Percentiles rank a stretch among this genome's conserved stretches.
These are phyloP conservation scores for Lithophane leautieri DNA, from an alignment of 2,888 invertebrate species.

Conservation along the genomic window DNA sequence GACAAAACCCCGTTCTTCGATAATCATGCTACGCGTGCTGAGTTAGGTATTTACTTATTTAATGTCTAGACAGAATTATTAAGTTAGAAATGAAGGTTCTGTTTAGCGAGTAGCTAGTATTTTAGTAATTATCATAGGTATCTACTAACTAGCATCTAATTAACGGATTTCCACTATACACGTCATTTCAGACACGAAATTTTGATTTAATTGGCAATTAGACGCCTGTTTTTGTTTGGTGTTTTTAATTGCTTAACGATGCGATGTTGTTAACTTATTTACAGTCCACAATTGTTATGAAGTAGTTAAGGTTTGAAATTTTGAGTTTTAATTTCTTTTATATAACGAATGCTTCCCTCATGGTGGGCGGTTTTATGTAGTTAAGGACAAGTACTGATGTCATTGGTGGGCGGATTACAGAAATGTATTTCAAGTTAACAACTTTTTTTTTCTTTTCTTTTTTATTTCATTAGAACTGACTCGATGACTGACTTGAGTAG, in stretches of 20 bases:
- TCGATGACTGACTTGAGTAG: background rate
- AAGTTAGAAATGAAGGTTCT: slow-evolving; percentile 21
- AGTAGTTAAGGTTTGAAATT: no score
- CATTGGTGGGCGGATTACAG: slow-evolving; percentile 9
- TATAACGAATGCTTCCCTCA: no score
- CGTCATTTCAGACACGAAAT: slow-evolving; percentile 49
- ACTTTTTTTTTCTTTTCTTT: no score
- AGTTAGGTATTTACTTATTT: background rate
- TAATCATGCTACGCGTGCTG: no score
- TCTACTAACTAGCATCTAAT: slow-evolving; percentile 22
- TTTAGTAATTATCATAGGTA: slow-evolving; percentile 18
- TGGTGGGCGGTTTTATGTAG: no score
- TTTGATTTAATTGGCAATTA: slow-evolving; percentile 46
- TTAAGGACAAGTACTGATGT: no score
- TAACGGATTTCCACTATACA: slow-evolving; percentile 52
- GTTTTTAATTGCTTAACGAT: slow-evolving; percentile 9
- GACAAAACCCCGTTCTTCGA: no score
- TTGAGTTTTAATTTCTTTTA: no score
- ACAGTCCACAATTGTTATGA: no score
- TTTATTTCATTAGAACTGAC: background rate
- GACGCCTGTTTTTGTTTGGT: slow-evolving; percentile 10
- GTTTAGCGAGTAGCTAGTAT: background rate
- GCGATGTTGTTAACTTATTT: no score
- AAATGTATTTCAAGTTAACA: background rate
- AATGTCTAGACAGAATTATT: slow-evolving; percentile 2